Percentiles rank a stretch among this genome's conserved stretches.
phyloP scores from a whole-genome alignment of 2,797 vertebrate genomes.

The Toxotes lorentzi region DNA sequence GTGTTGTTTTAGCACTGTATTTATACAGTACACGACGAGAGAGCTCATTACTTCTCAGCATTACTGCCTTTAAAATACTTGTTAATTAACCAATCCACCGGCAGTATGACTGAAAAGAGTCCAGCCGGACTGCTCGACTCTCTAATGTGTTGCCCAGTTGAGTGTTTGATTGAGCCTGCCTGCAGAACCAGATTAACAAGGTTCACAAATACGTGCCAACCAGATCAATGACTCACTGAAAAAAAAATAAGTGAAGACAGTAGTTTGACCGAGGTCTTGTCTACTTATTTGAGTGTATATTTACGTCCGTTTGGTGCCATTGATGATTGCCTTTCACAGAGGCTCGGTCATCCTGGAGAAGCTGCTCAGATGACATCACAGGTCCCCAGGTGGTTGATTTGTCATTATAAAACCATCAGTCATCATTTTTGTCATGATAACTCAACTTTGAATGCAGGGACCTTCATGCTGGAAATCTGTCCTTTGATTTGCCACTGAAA shows the following conservation, averaged over 20 bases:
- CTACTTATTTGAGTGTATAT: conserved; percentile 21
- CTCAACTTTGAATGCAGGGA: conserved; percentile 27
- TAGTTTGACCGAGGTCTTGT: conserved; percentile 2
- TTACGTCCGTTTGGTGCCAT: conserved; percentile 7
- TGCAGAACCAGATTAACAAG: conserved; percentile 54
- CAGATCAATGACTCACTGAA: conserved; percentile 43
- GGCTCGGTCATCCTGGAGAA: conserved; percentile 1
- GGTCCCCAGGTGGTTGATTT: conserved; percentile 4
- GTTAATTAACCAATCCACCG: conserved; percentile 41
- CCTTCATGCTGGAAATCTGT: conserved; percentile 16
- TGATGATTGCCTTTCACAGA: conserved; percentile 11
- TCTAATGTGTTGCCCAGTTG: conserved; percentile 40
- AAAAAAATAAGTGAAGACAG: conserved; percentile 27
- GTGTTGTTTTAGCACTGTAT: not conserved
- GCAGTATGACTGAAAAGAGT: conserved; percentile 49
- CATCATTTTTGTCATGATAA: conserved; percentile 11
- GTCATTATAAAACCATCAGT: conserved; percentile 32
- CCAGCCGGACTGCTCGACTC: conserved; percentile 32
- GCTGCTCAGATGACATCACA: not conserved
- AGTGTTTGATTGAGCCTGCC: conserved; percentile 60
- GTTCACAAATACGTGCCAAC: conserved; percentile 26
- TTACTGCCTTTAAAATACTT: conserved; percentile 24
- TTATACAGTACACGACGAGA: conserved; percentile 3
- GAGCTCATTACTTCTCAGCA: conserved; percentile 22
- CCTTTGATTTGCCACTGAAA: conserved; percentile 18